Evolutionary conservation across 2,888 invertebrate species (phyloP).

Genomic region (Periphyllus acericola): DNA sequence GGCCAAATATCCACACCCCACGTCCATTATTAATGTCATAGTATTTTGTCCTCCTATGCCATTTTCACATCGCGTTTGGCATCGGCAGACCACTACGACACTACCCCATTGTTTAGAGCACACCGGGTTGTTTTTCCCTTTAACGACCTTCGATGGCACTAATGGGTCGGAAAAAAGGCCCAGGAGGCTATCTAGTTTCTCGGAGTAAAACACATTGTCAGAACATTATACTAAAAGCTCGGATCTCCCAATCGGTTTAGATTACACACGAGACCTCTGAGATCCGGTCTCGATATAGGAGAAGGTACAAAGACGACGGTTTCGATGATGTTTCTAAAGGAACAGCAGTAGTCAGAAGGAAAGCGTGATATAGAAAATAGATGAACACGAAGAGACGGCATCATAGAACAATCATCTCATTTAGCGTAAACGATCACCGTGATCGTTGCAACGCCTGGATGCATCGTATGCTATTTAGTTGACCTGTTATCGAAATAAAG

Average conservation of each 20-base stretch:
- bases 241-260: slow-evolving; percentile 48
- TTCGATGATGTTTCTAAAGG: background rate
- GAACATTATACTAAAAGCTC: slow-evolving; percentile 57
- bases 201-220: slow-evolving; percentile 3
- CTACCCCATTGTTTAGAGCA: slow-evolving; percentile 31
- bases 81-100: slow-evolving; percentile 2
- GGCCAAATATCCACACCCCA: slow-evolving; percentile 2
- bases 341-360: background rate
- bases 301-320: background rate
- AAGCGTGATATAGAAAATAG: background rate
- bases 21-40: slow-evolving; percentile 41
- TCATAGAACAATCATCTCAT: background rate
- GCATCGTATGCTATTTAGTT: background rate
- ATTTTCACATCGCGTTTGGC: slow-evolving; percentile 30
- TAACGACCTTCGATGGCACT: slow-evolving; percentile 38
- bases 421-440: background rate
- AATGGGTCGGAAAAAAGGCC: slow-evolving; percentile 49
- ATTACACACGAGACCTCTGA: slow-evolving; percentile 28
- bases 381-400: background rate
- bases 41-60: slow-evolving; percentile 37
- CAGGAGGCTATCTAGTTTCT: slow-evolving; percentile 54
- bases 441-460: background rate
- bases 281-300: slow-evolving; percentile 41
- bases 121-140: slow-evolving; percentile 8
- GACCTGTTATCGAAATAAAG: background rate